Evolutionary conservation across 2,113 vertebrate genomes (phyloP), one percentile per base, ranked within the genome.

Genomic region (Montifringilla adamsi): DNA sequence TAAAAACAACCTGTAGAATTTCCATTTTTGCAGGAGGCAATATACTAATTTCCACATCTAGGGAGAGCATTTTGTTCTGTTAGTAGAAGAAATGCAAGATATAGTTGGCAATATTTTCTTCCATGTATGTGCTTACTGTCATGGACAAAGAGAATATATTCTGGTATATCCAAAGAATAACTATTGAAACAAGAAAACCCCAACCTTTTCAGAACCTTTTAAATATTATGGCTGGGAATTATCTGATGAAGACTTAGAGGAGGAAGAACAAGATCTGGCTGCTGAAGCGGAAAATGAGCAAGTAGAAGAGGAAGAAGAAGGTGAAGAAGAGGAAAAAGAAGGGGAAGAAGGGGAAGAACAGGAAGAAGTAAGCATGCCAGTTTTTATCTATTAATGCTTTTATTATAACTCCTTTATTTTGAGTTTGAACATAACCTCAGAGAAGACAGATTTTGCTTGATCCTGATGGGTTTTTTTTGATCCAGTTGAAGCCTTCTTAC

Each of bases 221-320:
- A 96, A 98, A 72, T 98, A 99, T 75, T 49, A 83, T 30, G 97
- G 97, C 39, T 98, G 97, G 98, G 98, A 98, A 93, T 87, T 99
- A 79, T 97, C 96, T 70, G 55, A 52, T 12, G 92, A 97, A 85
- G 99, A 99, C 90, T 97, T 98, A 64, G 98, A 98, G 7, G 98
- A 99, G 76, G 99, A 99, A 90, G 94, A 97, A 56, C 99, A 99
- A 76, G 98, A 99, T 90, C 84, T 95, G 13, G 97, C 98, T 87
- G 98, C 97, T 24, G 97, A 98, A 90, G 56, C 5, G 2, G 98
- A 98, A 35, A 56, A 93, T 26, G 97, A 98, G 20, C 97, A 79
- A 43, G 97, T 83, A 8, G 96, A 94, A 19, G 97, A 98, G 23
- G 97, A 95, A 19, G 97, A 98, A 26, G 97, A 76, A 31, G 44